These are phyloP conservation scores for Phlogophora meticulosa DNA, from an alignment of 2,888 invertebrate genomes.

Conservation along the genomic window DNA sequence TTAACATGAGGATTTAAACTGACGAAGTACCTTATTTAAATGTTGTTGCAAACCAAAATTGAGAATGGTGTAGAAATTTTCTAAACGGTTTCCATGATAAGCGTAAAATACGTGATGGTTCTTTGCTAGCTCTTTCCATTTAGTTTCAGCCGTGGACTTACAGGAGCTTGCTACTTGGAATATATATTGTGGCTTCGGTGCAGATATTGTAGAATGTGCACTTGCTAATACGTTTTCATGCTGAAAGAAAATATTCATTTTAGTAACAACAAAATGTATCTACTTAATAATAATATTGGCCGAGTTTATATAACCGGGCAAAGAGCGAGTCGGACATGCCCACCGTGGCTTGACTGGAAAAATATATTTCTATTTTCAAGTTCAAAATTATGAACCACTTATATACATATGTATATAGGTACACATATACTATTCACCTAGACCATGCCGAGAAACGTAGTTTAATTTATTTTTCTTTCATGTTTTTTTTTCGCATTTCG, in stretches of 20 bases:
- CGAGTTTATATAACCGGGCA: background rate
- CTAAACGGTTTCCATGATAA: slow-evolving; percentile 95
- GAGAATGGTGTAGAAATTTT: slow-evolving; percentile 95
- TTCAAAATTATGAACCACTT: too few species aligned
- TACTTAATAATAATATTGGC: background rate
- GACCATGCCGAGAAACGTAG: too few species aligned
- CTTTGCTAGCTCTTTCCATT: slow-evolving; percentile 91
- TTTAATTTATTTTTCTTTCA: too few species aligned
- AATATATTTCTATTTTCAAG: too few species aligned
- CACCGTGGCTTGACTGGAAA: too few species aligned
- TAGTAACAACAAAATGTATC: background rate
- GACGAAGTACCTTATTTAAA: slow-evolving; percentile 82
- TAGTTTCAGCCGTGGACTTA: slow-evolving; percentile 90
- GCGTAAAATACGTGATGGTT: slow-evolving; percentile 92
- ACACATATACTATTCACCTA: too few species aligned
- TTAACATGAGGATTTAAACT: background rate
- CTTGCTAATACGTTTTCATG: slow-evolving; percentile 90
- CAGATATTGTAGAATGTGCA: slow-evolving; percentile 84
- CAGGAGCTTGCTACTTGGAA: slow-evolving; percentile 92
- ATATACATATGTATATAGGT: too few species aligned
- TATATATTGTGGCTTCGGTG: slow-evolving; percentile 92
- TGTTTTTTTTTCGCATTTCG: too few species aligned
- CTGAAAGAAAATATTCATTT: slow-evolving; percentile 76
- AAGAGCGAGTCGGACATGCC: too few species aligned
- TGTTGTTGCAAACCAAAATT: slow-evolving; percentile 95